A percentile compares a stretch with the other conserved stretches of the same genome.
phyloP scores from a whole-genome alignment of 2,797 vertebrate species.

The Smutsia gigantea region DNA sequence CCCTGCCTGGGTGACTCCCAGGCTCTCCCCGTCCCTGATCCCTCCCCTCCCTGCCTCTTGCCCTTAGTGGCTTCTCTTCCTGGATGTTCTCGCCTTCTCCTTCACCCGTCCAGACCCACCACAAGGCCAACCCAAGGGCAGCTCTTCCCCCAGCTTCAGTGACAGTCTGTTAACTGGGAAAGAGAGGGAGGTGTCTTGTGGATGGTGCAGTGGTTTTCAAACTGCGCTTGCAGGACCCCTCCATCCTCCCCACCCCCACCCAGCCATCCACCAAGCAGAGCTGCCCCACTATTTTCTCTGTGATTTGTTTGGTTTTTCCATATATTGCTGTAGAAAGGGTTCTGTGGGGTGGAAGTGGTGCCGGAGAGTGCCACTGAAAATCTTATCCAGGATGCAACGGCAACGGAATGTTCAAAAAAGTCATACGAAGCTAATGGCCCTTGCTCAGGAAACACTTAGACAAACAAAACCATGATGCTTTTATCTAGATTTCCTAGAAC shows the following conservation, averaged over 20 bases:
- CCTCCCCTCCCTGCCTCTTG: too few species aligned
- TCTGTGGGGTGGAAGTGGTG: not conserved
- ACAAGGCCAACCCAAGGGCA: not conserved
- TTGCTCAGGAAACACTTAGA: constrained; percentile 60
- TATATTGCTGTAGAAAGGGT: not conserved
- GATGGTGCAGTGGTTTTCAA: not conserved
- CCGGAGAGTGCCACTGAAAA: not conserved
- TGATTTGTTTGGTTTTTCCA: not conserved
- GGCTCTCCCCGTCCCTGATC: not conserved
- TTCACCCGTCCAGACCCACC: not conserved
- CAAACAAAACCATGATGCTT: constrained; percentile 26
- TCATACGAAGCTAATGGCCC: constrained; percentile 42
- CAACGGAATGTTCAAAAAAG: not conserved
- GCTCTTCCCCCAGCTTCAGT: not conserved
- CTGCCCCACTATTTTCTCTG: not conserved
- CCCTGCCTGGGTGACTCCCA: accelerated
- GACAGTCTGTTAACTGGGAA: too few species aligned
- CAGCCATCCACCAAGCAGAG: not conserved
- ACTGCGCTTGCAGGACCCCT: not conserved
- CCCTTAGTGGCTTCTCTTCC: not conserved
- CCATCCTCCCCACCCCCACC: not conserved
- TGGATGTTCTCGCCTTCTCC: too few species aligned
- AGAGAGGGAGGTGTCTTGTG: accelerated
- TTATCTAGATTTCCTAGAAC: constrained; percentile 66
- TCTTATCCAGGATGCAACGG: not conserved